Base-by-base conservation (phyloP, 2,113 vertebrate genomes). In the Junco hyemalis region DNA sequence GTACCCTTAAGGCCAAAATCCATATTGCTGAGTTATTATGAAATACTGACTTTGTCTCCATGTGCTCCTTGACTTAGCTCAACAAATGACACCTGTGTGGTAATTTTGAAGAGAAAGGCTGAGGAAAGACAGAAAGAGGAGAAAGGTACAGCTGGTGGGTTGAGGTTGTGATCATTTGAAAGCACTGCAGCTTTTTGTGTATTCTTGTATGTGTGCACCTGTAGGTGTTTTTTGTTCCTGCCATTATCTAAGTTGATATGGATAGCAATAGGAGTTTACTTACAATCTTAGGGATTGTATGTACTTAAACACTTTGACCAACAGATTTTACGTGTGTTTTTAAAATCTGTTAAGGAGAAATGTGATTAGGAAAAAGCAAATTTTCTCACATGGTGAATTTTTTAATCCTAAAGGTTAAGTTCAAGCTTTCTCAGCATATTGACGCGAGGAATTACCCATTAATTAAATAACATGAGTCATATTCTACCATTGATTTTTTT, bases 381-480 rank as follows among this genome's bases (percentile, higher is more conserved):
- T 92, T 96, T 97, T 95, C 93, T 96, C 94, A 90, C 86, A 94
- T 88, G 64, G 79, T 78, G 64, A 90, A 64, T 95, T 96, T 95
- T 95, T 93, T 90, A 95, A 86, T 90, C 95, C 80, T 90, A 90
- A 95, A 97, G 92, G 95, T 93, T 93, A 88, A 90, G 93, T 90
- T 95, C 95, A 94, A 78, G 90, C 92, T 95, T 96, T 94, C 81
- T 95, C 87, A 96, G 92, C 95, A 96, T 96, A 96, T 96, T 96
- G 94, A 90, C 66, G 45, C 1, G 61, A 96, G 90, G 95, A 96
- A 96, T 93, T 94, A 96, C 85, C 94, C 94, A 95, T 95, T 97
- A 95, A 95, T 96, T 97, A 96, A 96, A 95, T 93, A 96, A 90
- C 68, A 80, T 95, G 90, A 96, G 92, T 96, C 94, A 97, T 93